Conservation (phyloP, 2,113 vertebrate species). For the Cynopterus brachyotis region DNA sequence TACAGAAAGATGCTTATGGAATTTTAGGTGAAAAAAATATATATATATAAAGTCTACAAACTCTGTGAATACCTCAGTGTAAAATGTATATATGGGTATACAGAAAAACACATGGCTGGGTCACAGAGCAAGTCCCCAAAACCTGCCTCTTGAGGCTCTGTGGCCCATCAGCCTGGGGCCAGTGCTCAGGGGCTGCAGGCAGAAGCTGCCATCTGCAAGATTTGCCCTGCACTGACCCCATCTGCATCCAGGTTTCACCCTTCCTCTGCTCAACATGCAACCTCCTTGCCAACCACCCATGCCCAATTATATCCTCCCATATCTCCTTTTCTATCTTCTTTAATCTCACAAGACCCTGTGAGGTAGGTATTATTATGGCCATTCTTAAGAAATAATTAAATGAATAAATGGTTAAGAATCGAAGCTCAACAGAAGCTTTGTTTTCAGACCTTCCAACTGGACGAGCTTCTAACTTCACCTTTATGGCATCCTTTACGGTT, state of each 20-base stretch:
- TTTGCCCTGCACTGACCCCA: background rate
- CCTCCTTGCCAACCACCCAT: background rate
- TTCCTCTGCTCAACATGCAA: background rate
- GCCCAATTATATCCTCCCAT: background rate
- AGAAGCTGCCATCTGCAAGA: background rate
- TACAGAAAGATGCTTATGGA: background rate
- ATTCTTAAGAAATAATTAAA: background rate
- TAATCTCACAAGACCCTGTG: background rate
- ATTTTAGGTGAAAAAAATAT: background rate
- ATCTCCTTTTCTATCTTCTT: background rate
- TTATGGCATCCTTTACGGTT: background rate
- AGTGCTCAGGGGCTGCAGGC: background rate
- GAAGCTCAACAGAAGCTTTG: background rate
- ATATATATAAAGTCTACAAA: background rate
- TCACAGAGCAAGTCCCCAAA: background rate
- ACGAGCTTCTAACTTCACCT: background rate
- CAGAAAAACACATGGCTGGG: background rate
- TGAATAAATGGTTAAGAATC: background rate
- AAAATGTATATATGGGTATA: background rate
- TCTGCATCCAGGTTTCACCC: no score
- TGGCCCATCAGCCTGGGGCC: fast-evolving
- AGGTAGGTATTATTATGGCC: background rate
- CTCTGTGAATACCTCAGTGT: background rate
- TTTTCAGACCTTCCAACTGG: background rate
- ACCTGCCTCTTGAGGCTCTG: background rate